Conservation (phyloP, 2,113 vertebrate genomes). For the Pseudorasbora parva region DNA sequence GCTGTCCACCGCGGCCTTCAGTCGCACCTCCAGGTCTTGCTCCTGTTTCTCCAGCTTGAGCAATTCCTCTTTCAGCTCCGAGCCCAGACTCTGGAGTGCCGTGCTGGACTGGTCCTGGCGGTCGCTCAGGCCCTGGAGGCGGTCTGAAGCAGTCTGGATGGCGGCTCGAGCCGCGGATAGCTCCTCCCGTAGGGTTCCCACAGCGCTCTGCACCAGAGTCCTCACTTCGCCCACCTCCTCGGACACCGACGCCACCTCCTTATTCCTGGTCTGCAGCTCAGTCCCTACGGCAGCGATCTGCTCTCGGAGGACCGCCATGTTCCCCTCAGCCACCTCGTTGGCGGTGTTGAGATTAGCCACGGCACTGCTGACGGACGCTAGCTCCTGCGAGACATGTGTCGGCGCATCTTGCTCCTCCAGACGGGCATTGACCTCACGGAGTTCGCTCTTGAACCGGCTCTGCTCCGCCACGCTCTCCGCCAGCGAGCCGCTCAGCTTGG, state of each 20-base stretch:
- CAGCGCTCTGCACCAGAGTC: slow-evolving; percentile 75
- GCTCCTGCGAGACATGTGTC: slow-evolving; percentile 73
- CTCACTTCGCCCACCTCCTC: slow-evolving; percentile 84
- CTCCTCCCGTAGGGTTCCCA: slow-evolving; percentile 79
- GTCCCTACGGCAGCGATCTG: slow-evolving; percentile 83
- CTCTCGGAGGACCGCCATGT: slow-evolving; percentile 76
- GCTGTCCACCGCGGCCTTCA: slow-evolving; percentile 77
- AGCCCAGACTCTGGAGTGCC: slow-evolving; percentile 63
- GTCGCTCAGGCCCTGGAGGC: slow-evolving; percentile 72
- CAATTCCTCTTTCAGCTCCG: slow-evolving; percentile 58
- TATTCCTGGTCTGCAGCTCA: slow-evolving; percentile 89
- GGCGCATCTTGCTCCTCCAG: slow-evolving; percentile 77
- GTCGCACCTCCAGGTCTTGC: slow-evolving; percentile 75
- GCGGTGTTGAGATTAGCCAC: slow-evolving; percentile 79
- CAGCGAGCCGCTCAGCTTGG: slow-evolving; percentile 89
- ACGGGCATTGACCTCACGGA: slow-evolving; percentile 82
- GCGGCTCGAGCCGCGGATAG: slow-evolving; percentile 73
- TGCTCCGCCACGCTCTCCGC: slow-evolving; percentile 88
- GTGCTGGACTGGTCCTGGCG: slow-evolving; percentile 69
- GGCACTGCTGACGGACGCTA: slow-evolving; percentile 75
- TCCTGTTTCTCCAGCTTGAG: slow-evolving; percentile 67
- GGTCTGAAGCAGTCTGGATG: slow-evolving; percentile 71
- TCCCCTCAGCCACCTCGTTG: slow-evolving; percentile 71
- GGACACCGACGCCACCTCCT: slow-evolving; percentile 85
- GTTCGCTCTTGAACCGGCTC: slow-evolving; percentile 84